Conservation (phyloP, 2,888 invertebrate genomes). For the Stictocephala bisonia region DNA sequence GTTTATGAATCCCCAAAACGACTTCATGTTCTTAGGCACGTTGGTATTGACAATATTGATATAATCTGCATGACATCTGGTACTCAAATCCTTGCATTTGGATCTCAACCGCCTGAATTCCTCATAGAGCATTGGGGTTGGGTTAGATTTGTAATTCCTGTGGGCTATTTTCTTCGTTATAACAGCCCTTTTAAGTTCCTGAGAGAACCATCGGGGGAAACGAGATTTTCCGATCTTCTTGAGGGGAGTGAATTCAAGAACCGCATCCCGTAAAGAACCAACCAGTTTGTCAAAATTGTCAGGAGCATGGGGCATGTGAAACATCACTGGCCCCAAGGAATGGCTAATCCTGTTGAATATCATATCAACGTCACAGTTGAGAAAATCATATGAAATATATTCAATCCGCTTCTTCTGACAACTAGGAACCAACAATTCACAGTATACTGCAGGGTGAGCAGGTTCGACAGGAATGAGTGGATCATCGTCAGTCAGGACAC, state of each 20-base stretch:
- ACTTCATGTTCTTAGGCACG: background rate
- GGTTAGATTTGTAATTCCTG: background rate
- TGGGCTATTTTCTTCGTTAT: slow-evolving; percentile 1
- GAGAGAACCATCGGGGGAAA: slow-evolving; percentile 11
- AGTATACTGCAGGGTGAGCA: slow-evolving; percentile 5
- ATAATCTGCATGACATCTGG: background rate
- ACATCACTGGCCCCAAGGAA: background rate
- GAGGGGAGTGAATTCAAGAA: slow-evolving; percentile 2
- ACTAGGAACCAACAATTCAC: background rate
- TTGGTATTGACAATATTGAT: background rate
- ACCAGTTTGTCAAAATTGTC: background rate
- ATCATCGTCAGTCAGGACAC: background rate
- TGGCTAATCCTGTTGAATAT: background rate
- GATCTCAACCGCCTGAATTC: background rate
- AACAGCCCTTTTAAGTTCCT: background rate
- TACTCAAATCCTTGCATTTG: background rate
- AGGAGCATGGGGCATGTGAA: background rate
- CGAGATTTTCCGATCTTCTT: background rate
- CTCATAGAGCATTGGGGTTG: background rate
- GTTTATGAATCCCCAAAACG: slow-evolving; percentile 17
- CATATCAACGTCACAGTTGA: background rate
- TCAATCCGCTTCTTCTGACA: background rate
- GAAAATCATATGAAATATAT: background rate
- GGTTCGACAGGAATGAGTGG: background rate
- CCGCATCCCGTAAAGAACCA: background rate